Base-by-base conservation (phyloP, 1,140 invertebrate genomes). In the Leptoteleia sp. region DNA sequence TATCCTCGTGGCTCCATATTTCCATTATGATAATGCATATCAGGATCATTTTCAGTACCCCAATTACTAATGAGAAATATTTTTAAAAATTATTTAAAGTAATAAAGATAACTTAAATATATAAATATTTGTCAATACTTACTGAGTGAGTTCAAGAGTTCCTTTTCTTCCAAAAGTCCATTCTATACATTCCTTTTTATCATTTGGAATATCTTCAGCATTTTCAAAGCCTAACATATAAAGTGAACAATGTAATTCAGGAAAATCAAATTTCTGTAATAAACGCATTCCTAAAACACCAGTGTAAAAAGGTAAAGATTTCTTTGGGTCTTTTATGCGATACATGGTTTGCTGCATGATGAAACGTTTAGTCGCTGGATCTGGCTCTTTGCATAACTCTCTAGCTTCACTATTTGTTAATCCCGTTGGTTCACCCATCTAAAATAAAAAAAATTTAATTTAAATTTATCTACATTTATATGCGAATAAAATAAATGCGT, bases 341-440 rank as follows among this genome's bases (percentile, higher is more conserved):
- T 95, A 96, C 97, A 98, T 99, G 5, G 97, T 98, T 92, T 98
- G 97, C 91, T 98, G 97, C 86, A 98, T 95, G 59, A 98, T 92
- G 84, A 96, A 98, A 48, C 96, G 95, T 88, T 93, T 93, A 11
- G 94, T 95, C 4, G 90, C 85, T 16, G 89, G 84, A 85, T 93
- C 91, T 37, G 91, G 90, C 54, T 91, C 90, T 59, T 91, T 88
- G 84, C 93, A 95, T 35, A 94, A 87, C 76, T 92, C 89, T 40
- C 91, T 90, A 33, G 92, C 92, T 87, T 95, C 93, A 71, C 92
- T 91, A 80, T 93, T 91, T 13, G 92, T 91, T 42, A 91, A 90
- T 73, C 90, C 91, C 7, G 89, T 89, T 80, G 91, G 91, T 71
- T 92, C 91, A 33, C 90, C 90, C 91, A 92, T 92, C 83, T 87